Base-by-base conservation (phyloP, 2,888 invertebrate species). In the Fissipunctia ypsillon region DNA sequence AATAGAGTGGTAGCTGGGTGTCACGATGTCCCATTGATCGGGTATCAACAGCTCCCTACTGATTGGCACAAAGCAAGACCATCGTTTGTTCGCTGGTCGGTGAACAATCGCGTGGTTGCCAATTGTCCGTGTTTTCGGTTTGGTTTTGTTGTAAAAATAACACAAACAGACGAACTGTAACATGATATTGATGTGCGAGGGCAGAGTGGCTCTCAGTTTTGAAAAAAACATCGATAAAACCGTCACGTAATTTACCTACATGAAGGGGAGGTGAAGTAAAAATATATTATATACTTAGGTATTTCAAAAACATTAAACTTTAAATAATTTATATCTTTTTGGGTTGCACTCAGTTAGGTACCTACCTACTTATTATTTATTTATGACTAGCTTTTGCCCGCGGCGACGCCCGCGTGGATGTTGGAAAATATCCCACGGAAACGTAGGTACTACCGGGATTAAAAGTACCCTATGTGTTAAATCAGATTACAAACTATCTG, bases 21-120 rank as follows among this genome's bases (percentile, higher is more conserved):
- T 91, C 87, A 89, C 90, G 64, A 93, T 94, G 92, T 91, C 88
- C 92, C 91, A 94, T 95, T 94, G 95, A 94, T 94, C 89, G 88
- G 89, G 93, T 93, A 93, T 95, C 95, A 94, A 92, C 92, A 93
- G 95, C 93, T 90, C 95, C 95, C 96, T 90, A 95, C 94, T 93
- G 95, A 94, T 94, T 89, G 88, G 82, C 85, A 95, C 95, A 95
- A 96, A 93, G 94, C 90, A 85, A 87, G 88, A 83, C 92, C 89
- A 93, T 94, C 93, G 93, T 91, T 94, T 94, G 95, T 94, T 92
- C 93, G 88, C 88, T 91, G 93, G 94, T 94, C 92, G 93, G 90
- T 91, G 92, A 93, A 94, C 94, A 93, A 94, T 93, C 90, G 84
- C 84, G 86, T 88, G 87, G 90, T 91, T 91, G 88, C 91, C 92